A percentile compares a stretch with the other conserved stretches of the same genome.
Evolutionary conservation across 2,888 invertebrate genomes (phyloP).

Genomic region (Oscheius onirici): DNA sequence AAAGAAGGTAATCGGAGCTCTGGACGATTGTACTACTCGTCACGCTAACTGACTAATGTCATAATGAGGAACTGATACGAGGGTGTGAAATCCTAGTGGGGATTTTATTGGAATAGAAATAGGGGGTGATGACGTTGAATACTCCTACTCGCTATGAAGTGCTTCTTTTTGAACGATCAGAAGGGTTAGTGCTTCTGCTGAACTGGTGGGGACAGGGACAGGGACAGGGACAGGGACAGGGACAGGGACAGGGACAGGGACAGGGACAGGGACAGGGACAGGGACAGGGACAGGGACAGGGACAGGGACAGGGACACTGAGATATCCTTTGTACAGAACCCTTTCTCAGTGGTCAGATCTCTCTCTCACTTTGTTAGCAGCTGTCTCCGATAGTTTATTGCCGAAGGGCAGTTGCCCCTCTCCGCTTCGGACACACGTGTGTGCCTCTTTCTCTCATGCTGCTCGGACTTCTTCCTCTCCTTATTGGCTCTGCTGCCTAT

Average conservation of each 20-base stretch:
- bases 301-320: neutral
- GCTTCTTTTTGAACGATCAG: too few relatives aligned
- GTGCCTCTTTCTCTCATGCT: constrained; percentile 25
- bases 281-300: neutral
- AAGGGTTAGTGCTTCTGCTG: too few relatives aligned
- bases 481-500: too few relatives aligned
- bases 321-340: too few relatives aligned
- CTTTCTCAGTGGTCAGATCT: neutral
- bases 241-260: neutral
- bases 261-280: neutral
- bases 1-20: neutral
- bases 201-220: neutral
- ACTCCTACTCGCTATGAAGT: too few relatives aligned
- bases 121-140: too few relatives aligned
- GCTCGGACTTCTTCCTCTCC: constrained; percentile 9
- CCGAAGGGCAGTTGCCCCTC: constrained; percentile 26
- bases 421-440: constrained; percentile 12
- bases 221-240: neutral
- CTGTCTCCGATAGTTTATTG: constrained; percentile 27
- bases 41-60: neutral
- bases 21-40: neutral
- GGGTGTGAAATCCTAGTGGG: too few relatives aligned
- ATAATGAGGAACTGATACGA: too few relatives aligned
- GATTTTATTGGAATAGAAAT: too few relatives aligned
- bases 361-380: constrained; percentile 14